These are phyloP conservation scores for Dromas ardeola DNA, from an alignment of 2,113 vertebrate species.

Conservation along the genomic window DNA sequence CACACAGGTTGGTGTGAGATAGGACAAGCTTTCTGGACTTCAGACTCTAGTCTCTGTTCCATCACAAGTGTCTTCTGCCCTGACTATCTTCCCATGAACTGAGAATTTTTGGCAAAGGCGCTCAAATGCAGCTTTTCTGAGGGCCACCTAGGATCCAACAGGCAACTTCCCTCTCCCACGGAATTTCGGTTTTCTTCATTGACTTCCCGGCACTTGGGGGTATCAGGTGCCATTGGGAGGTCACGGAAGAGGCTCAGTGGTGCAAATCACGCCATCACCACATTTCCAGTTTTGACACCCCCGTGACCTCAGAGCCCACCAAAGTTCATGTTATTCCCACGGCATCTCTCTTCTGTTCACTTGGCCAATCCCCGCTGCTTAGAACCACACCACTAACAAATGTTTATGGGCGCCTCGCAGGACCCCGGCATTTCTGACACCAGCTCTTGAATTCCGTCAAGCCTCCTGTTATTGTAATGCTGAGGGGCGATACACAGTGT, in stretches of 20 bases:
- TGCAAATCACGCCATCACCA: not conserved
- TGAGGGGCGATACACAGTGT: not conserved
- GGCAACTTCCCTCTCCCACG: not conserved
- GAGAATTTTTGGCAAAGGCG: not conserved
- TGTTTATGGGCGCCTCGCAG: accelerated
- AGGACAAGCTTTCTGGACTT: not conserved
- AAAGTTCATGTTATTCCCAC: not conserved
- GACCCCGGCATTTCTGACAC: not conserved
- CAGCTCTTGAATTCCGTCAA: not conserved
- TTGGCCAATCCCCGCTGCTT: not conserved
- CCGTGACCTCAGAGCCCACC: not conserved
- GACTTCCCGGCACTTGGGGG: not conserved
- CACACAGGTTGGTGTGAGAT: not conserved
- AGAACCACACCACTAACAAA: not conserved
- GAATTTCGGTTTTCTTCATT: not conserved
- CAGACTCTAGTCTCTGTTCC: not conserved
- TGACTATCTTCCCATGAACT: not conserved
- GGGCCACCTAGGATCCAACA: not conserved
- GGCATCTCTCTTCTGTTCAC: not conserved
- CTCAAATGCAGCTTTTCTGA: not conserved
- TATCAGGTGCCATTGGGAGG: too few species aligned
- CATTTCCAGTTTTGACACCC: not conserved
- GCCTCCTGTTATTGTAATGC: not conserved
- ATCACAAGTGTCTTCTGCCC: not conserved
- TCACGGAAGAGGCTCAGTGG: not conserved